Evolutionary conservation across 1,140 invertebrate species (phyloP), one percentile per base, ranked within the genome.

Genomic region (Pectinophora gossypiella): DNA sequence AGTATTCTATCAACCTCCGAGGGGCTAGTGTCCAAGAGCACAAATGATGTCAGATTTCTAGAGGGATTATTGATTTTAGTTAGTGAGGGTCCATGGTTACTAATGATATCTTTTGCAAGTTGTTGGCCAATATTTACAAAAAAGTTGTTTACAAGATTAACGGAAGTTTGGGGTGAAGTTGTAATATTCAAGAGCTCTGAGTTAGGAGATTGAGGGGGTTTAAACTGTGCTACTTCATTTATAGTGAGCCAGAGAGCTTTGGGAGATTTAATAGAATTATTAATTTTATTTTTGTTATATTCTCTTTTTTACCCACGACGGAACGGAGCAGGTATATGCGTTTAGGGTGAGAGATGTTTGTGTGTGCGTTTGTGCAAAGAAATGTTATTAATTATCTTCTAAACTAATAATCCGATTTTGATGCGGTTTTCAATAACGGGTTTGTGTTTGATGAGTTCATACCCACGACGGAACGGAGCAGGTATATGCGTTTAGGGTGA

Each of bases 191-290:
- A 16, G 7, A 43, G 19, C 4, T 43, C 13, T 5, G 16, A 18
- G 19, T 43, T 43, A 5, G 40, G 15, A n/a, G 15, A 9, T 19
- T 16, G 4, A 19, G 5, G 15, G 7, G 7, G 9, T 38, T 38
- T 38, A 15, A 38, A 38, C 13, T 38, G 36, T n/a, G 36, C 13
- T 7, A 43, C n/a, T 18, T 43, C 40, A 43, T 43, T 43, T 43
- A 43, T n/a, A 5, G 40, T 19, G 13, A 16, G 2, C 19, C 40
- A 43, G 7, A 43, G 40, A 18, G 2, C 19, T 43, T 43, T 43
- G 5, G 15, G 15, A 7, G 2, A 19, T 43, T 43, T 43, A 18
- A 38, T 38, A 15, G 35, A 38, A 7, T 38, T 38, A n/a, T 12
- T 38, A 6, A 38, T 38, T 38, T 38, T 12, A n/a, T 15, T 13